Conservation (phyloP, 2,797 vertebrate genomes). For the Coendou prehensilis region DNA sequence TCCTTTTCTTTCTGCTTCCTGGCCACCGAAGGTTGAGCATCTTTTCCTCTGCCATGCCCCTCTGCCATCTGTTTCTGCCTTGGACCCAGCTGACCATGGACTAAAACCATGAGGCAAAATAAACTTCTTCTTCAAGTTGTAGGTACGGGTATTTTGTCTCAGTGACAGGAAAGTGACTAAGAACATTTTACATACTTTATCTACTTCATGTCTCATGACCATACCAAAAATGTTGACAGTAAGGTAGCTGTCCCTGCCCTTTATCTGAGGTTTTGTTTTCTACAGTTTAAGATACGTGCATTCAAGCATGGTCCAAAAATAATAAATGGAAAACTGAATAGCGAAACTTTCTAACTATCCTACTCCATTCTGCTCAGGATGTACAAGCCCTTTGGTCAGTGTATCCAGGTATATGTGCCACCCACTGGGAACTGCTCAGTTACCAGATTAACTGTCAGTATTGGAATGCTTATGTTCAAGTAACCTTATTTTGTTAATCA, state of each 20-base stretch:
- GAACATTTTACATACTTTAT: background rate
- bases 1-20: background rate
- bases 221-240: background rate
- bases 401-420: background rate
- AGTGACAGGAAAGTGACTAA: background rate
- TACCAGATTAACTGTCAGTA: background rate
- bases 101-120: background rate
- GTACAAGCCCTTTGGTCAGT: background rate
- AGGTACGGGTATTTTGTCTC: background rate
- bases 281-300: background rate
- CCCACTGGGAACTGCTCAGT: background rate
- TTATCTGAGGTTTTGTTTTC: background rate
- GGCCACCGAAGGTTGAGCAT: background rate
- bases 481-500: background rate
- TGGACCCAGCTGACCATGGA: background rate
- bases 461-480: background rate
- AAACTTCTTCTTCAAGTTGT: background rate
- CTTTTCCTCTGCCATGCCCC: background rate
- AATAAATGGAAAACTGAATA: background rate
- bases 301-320: background rate
- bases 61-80: background rate
- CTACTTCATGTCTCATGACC: background rate
- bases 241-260: background rate
- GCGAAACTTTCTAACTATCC: background rate
- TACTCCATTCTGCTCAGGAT: background rate